Conservation (phyloP, 1,140 invertebrate species). For the Dendroctonus ponderosae region DNA sequence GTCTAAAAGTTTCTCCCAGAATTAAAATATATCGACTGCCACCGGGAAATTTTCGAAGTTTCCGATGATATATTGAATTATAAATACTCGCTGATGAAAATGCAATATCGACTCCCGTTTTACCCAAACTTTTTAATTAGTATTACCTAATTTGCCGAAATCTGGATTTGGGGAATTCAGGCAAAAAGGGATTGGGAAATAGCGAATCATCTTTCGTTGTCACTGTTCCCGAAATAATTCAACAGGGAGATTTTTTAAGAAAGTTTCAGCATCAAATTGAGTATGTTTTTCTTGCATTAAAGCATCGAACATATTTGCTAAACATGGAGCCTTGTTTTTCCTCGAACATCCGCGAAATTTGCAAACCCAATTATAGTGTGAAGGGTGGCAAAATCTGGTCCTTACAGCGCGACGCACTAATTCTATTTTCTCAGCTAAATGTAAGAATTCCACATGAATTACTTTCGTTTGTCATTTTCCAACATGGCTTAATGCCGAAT, state of each 20-base stretch:
- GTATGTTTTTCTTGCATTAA: too few species aligned
- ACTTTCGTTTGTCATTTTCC: constrained; percentile 40
- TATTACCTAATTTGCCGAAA: not conserved
- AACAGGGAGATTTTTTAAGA: too few species aligned
- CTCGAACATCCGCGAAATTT: too few species aligned
- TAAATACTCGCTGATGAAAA: constrained; percentile 25
- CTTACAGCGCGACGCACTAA: constrained; percentile 28
- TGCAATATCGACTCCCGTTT: constrained; percentile 12
- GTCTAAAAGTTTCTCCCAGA: constrained; percentile 33
- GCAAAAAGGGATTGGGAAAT: too few species aligned
- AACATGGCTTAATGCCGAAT: constrained; percentile 24
- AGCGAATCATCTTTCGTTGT: too few species aligned
- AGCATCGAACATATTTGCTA: too few species aligned
- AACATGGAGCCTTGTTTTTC: too few species aligned
- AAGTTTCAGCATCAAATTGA: too few species aligned
- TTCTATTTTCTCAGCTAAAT: constrained; percentile 39
- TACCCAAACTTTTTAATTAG: constrained; percentile 13
- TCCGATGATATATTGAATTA: constrained; percentile 35
- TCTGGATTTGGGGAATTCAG: not conserved
- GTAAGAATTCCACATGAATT: constrained; percentile 42
- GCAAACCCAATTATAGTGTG: too few species aligned
- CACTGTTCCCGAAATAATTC: too few species aligned
- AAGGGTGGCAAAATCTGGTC: constrained; percentile 23
- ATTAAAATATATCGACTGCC: constrained; percentile 35
- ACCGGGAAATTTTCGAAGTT: constrained; percentile 30